Base-by-base conservation (phyloP, 2,888 invertebrate genomes). In the Cylloceria caligata region DNA sequence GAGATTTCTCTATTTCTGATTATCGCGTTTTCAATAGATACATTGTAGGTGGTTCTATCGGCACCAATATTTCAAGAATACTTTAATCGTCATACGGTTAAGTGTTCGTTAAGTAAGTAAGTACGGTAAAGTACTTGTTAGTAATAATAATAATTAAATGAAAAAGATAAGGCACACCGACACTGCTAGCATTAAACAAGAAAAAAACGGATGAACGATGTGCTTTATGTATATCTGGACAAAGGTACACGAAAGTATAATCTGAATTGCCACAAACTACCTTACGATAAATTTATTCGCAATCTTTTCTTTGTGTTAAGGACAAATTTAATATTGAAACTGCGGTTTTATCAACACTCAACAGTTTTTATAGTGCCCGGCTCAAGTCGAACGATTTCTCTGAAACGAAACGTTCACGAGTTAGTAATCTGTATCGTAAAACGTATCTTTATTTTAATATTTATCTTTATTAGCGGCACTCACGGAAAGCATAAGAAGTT, bases 401-500 rank as follows among this genome's bases (percentile, higher is more conserved):
- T 77, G 42, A 19, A 34, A 55, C 49, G 71, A 71, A 77, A 64
- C 55, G 11, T 45, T 16, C 52, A 49, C 11, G 16, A 49, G 64
- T 34, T 34, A 24, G 64, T 64, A 47, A 69, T 64, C 64, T 42
- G 42, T 24, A 24, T 42, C 45, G 21, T 64, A 45, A 45, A 64
- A 64, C 19, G 13, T 64, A 77, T 62, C 55, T 47, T 72, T 65
- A 69, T 62, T 45, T 57, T 67, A 72, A 36, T 69, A 65, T 78
- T 65, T 64, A 65, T 71, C 64, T 78, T 78, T 57, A 45, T 42
- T 71, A 39, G 36, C 71, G 19, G 9, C n/a, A 42, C 77, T 77
- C 77, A 39, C 49, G 77, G 27, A 60, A 62, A 49, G 47, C 9
- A 19, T 9, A 9, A 19, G 21, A 49, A 49, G 9, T 49, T 49